Evolutionary conservation across 2,797 vertebrate genomes (phyloP), one percentile per base, ranked within the genome.

Genomic region (Muscicapa striata): DNA sequence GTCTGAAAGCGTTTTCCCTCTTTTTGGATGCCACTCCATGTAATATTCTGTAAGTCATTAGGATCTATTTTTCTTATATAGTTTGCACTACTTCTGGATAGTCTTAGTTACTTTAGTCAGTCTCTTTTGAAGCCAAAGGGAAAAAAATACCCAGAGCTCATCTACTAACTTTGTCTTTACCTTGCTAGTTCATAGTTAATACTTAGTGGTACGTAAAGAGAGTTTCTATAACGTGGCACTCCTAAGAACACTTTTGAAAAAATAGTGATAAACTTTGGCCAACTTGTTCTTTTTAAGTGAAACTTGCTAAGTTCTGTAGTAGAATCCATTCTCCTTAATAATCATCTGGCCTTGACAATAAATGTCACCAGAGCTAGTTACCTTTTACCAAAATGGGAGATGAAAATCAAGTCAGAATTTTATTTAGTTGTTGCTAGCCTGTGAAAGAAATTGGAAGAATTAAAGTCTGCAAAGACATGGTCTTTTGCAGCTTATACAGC

Each of bases 201-300:
- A 70, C 51, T 93, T 83, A 48, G 46, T 90, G 78, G 89, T 87
- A 85, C 88, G 92, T 89, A 74, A 84, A 87, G 81, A 82, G 83
- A 89, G 32, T 94, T 96, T 90, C 75, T 97, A 85, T 95, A 90
- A 97, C 43, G 51, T 94, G 95, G 96, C 83, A 90, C 66, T 97
- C 69, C 77, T 93, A 96, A 88, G 75, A 95, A 66, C 63, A 83
- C n/a, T 95, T 95, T 87, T 88, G 63, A 83, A 96, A 84, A 96
- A 95, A 72, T 90, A 58, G 23, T 74, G 92, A 92, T 94, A 87
- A 95, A 80, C 93, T 94, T 89, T 68, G 90, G 92, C 93, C 96
- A 97, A 45, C 64, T 95, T 90, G 78, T 95, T 96, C 68, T 93
- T 96, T 94, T 93, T 63, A 64, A 73, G 81, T 94, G 74, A 95